Base-by-base conservation (phyloP, 2,797 vertebrate genomes). In the Scolopax rusticola region DNA sequence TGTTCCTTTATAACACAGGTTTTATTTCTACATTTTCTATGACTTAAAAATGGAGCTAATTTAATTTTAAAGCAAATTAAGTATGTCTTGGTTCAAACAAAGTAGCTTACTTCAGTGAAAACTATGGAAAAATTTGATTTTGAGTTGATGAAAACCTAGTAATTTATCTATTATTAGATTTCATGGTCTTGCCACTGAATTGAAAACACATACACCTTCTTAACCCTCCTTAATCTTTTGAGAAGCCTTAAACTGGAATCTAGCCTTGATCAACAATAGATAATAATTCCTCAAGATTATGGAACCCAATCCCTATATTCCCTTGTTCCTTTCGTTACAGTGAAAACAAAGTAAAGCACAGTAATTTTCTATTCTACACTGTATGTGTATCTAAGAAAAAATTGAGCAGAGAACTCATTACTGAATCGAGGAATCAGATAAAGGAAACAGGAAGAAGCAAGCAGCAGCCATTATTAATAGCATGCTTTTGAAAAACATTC, bases 281-380 rank as follows among this genome's bases (percentile, higher is more conserved):
- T 21, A 83, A 75, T 36, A 67, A 28, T 65, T 75, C 45, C 17
- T 81, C 57, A 79, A 64, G 24, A 53, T 24, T 33, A 23, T 24
- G 24, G 15, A 25, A 76, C 1, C 0, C 12, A 19, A 64, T 15
- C 18, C 2, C 3, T 8, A 16, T 45, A 30, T 43, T n/a, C 17
- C 41, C 5, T 1, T 2, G n/a, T 80, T 86, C 11, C 63, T 71
- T 51, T 61, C 11, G 23, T 89, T 91, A 69, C 38, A 40, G 7
- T 19, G 40, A 7, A 89, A 90, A 78, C 3, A 74, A 68, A 64
- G 10, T 3, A 60, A 65, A 93, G 4, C 27, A 74, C 16, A 43
- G 43, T 41, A 81, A 48, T 82, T 64, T 60, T 82, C 25, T 64
- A 4, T 48, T 8, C 12, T 38, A 70, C 77, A 82, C 78, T 30